Conservation (phyloP, 2,797 vertebrate genomes). For the Peromyscus melanophrys region DNA sequence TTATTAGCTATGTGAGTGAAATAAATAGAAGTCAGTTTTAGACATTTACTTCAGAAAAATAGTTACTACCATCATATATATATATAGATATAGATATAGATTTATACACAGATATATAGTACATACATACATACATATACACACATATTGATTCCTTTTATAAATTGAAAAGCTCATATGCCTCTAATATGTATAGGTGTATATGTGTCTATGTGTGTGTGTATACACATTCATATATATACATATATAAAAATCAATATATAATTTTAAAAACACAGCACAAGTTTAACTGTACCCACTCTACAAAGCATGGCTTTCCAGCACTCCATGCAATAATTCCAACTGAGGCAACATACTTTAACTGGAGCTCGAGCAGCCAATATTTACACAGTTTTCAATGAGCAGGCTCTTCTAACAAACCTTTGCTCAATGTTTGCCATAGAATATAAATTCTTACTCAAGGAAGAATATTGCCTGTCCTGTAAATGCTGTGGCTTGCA, state of each 20-base stretch:
- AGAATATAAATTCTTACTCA: slow-evolving; percentile 76
- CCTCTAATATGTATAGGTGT: background rate
- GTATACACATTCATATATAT: no score
- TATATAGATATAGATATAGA: background rate
- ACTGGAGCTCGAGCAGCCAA: slow-evolving; percentile 8
- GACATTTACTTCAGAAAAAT: slow-evolving; percentile 3
- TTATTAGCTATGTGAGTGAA: background rate
- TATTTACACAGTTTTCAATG: slow-evolving; percentile 70
- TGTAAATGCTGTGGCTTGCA: slow-evolving; percentile 78
- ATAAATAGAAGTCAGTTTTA: background rate
- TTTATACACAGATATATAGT: background rate
- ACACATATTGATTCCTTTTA: background rate
- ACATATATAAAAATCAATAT: background rate
- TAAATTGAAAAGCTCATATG: slow-evolving; percentile 23
- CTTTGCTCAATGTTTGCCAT: slow-evolving; percentile 69
- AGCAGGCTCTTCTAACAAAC: slow-evolving; percentile 62
- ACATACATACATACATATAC: background rate
- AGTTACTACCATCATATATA: background rate
- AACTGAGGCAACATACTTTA: background rate
- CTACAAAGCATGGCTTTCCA: background rate
- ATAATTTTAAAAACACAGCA: slow-evolving; percentile 23
- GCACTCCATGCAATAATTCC: background rate
- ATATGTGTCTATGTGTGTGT: background rate
- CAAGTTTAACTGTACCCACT: background rate
- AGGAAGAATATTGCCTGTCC: slow-evolving; percentile 74